Evolutionary conservation across 2,888 invertebrate species (phyloP), one percentile per base, ranked within the genome.

Genomic region (Schizotus pectinicornis): DNA sequence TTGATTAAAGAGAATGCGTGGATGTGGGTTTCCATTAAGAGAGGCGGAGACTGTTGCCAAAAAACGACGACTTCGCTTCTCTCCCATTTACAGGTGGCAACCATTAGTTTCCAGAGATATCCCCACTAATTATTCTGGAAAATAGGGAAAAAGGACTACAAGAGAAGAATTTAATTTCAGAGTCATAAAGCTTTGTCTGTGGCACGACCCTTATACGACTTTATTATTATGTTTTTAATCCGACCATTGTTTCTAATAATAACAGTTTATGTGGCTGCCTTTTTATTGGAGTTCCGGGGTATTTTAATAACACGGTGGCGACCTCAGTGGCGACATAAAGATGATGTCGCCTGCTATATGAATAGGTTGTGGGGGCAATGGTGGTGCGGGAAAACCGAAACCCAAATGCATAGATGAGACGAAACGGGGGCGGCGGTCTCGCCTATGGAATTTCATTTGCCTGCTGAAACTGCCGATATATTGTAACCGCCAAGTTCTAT

Each of bases 231-330:
- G 32, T 53, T 53, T 46, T 46, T 53, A 46, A 53, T 46, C 37
- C 52, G 45, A 13, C 33, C 33, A 41, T 12, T 46, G 37, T 38
- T 1, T 53, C 45, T 53, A 45, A 46, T 22, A 22, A 22, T 53
- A 53, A 53, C 38, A 45, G 39, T 53, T 45, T 45, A 53, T 53
- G 46, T 38, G 32, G 53, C 45, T 53, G 53, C 38, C 53, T 53
- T 46, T 50, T 53, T 53, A 45, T 53, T 46, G 38, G 32, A 38
- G 53, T 45, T 53, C 45, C 14, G 33, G 38, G 38, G 14, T 43
- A 43, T 51, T 51, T 51, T 51, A 51, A 51, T 51, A 51, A 51
- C 37, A 43, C 46, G 32, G 46, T 37, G 53, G 11, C 32, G 53
- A 45, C 46, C 53, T 38, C 38, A 14, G n/a, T 45, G 53, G 53